Conservation (phyloP, 2,797 vertebrate species). For the Rhinatrema bivittatum region DNA sequence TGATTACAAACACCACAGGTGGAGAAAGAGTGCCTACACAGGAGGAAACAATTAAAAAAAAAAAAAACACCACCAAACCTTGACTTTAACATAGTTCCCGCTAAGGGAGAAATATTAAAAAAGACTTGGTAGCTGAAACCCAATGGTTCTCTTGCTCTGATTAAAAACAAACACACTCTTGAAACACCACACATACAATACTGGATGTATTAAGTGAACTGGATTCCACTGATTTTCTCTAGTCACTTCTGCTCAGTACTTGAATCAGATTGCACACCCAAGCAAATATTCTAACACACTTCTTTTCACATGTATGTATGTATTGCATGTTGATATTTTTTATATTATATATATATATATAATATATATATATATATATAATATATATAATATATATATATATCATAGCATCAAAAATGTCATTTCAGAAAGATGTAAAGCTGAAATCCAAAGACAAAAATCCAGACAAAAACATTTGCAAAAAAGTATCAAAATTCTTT, state of each 20-base stretch:
- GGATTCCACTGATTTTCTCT: too few relatives aligned
- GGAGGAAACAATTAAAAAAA: slow-evolving; percentile 49
- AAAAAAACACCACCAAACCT: slow-evolving; percentile 58
- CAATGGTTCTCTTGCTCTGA: slow-evolving; percentile 44
- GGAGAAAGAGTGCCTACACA: slow-evolving; percentile 49
- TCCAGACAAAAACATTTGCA: background rate
- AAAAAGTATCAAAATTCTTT: slow-evolving; percentile 22
- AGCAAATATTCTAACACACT: too few relatives aligned
- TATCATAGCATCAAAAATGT: too few relatives aligned
- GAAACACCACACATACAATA: slow-evolving; percentile 38
- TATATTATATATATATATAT: too few relatives aligned
- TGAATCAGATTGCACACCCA: too few relatives aligned
- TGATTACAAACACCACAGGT: slow-evolving; percentile 47
- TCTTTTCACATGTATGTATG: too few relatives aligned
- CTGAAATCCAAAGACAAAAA: slow-evolving; percentile 1
- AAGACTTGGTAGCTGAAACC: slow-evolving; percentile 49
- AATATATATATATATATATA: too few relatives aligned
- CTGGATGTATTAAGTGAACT: too few relatives aligned
- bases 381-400: too few relatives aligned
- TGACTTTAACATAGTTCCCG: slow-evolving; percentile 61
- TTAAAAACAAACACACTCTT: slow-evolving; percentile 33
- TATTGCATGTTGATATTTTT: too few relatives aligned
- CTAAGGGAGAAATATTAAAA: slow-evolving; percentile 60
- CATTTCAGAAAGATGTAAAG: too few relatives aligned
- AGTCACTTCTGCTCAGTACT: too few relatives aligned